Conservation (phyloP, 1,140 invertebrate genomes). For the Halictus rubicundus region DNA sequence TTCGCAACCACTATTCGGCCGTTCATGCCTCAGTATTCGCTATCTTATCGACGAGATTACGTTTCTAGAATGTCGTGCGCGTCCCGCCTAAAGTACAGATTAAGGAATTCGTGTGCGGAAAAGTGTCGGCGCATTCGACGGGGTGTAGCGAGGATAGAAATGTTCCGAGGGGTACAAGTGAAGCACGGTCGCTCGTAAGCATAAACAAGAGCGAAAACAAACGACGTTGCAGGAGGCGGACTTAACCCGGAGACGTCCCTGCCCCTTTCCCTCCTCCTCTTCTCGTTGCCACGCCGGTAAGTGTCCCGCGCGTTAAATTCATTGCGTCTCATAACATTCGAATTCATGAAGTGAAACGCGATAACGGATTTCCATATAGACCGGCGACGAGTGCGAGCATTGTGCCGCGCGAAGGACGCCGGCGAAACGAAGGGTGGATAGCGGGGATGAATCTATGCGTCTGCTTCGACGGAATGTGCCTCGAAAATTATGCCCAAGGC, state of each 20-base stretch:
- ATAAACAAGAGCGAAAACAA: not conserved
- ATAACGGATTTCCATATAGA: conserved; percentile 50
- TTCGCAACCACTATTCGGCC: too few species aligned
- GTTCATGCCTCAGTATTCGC: too few species aligned
- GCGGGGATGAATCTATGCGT: conserved; percentile 6
- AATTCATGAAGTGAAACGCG: conserved; percentile 46
- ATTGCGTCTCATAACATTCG: conserved; percentile 34
- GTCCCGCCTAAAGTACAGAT: too few species aligned
- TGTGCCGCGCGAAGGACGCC: not conserved
- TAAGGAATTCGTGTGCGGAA: too few species aligned
- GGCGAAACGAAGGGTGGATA: conserved; percentile 1
- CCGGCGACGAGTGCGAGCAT: conserved; percentile 1
- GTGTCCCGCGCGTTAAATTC: conserved; percentile 22
- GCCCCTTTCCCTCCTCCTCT: not conserved
- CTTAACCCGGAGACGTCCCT: not conserved
- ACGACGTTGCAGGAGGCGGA: not conserved
- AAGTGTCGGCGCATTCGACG: too few species aligned
- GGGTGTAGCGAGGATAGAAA: too few species aligned
- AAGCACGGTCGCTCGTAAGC: not conserved
- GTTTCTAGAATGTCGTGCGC: too few species aligned
- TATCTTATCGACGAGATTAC: too few species aligned
- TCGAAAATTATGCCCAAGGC: not conserved
- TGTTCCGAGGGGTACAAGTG: not conserved
- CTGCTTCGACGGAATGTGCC: not conserved
- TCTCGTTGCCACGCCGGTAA: not conserved